Evolutionary conservation across 2,113 vertebrate species (phyloP), one percentile per base, ranked within the genome.

Genomic region (Prunella himalayana): DNA sequence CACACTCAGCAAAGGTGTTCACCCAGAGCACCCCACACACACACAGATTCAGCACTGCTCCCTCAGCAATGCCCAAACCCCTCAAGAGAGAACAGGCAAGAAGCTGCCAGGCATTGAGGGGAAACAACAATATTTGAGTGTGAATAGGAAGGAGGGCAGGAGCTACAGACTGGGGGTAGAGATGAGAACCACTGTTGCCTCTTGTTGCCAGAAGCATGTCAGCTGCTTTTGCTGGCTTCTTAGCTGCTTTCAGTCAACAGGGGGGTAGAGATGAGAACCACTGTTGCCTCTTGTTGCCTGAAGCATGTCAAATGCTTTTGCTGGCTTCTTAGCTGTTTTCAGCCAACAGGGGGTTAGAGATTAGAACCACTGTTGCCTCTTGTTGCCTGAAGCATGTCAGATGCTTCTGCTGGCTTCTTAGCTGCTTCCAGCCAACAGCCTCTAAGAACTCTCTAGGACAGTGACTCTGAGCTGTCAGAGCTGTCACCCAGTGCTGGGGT

Each of bases 371-470:
- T 68, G 27, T 0, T 42, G 31, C 13, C 23, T 54, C 33, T 23
- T 21, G 23, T 4, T 66, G 50, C 70, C 7, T 9, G 5, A 56
- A 47, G 31, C 41, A 44, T 12, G 65, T 63, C 49, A 80, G 51
- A 60, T 86, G 56, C 24, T 39, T 88, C 13, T 82, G 30, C 53
- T 75, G 31, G 20, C 49, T 73, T 71, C 35, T 78, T 37, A 50
- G 35, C 51, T 22, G 30, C 54, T 30, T 28, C 54, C 39, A 80
- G 53, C 61, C 19, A 80, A 41, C 5, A 80, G 69, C 25, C 81
- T 53, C 37, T 5, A 30, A 53, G 45, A 83, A 5, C 25, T 25
- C 33, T 8, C 17, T 15, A 0, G 0, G 1, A 5, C 25, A 61
- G 59, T 1, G n/a, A 28, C 13, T 28, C 22, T 83, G 79, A 39